phyloP scores from a whole-genome alignment of 2,888 invertebrate species.

The Drosophila rubida region DNA sequence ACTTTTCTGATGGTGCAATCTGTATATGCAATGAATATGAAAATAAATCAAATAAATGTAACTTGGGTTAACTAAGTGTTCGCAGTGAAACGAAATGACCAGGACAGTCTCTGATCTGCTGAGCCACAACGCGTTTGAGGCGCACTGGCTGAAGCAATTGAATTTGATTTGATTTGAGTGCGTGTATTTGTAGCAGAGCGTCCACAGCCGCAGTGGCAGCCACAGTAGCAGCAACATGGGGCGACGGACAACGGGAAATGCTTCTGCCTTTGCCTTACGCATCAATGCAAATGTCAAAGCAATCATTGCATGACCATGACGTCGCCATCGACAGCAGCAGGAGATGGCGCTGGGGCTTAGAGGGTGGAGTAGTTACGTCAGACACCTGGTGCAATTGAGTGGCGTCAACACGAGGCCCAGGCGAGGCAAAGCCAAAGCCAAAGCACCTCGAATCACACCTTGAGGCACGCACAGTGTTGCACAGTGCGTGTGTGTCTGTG shows the following conservation, averaged over 20 bases:
- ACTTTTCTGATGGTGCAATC: no score
- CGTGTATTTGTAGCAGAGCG: slow-evolving; percentile 14
- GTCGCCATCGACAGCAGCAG: not conserved
- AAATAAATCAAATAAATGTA: not conserved
- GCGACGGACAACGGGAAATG: slow-evolving; percentile 6
- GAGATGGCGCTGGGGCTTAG: not conserved
- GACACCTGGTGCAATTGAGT: slow-evolving; percentile 52
- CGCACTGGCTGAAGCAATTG: slow-evolving; percentile 3
- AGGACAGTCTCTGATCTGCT: not conserved
- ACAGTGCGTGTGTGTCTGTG: slow-evolving; percentile 2
- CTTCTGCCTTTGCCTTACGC: slow-evolving; percentile 30
- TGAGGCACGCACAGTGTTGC: slow-evolving; percentile 16
- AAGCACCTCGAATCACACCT: slow-evolving; percentile 39
- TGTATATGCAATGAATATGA: not conserved
- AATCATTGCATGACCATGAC: slow-evolving; percentile 52
- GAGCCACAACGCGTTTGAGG: slow-evolving; percentile 3
- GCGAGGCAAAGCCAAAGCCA: slow-evolving; percentile 1
- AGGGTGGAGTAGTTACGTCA: slow-evolving; percentile 15
- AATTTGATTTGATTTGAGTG: slow-evolving; percentile 33
- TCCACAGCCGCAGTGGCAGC: slow-evolving; percentile 11
- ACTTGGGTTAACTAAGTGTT: not conserved
- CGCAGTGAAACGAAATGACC: not conserved
- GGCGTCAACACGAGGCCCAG: slow-evolving; percentile 44
- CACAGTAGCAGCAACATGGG: not conserved
- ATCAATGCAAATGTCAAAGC: slow-evolving; percentile 69